Base-by-base conservation (phyloP, 2,888 invertebrate species). In the Sphaeridia pumilis region DNA sequence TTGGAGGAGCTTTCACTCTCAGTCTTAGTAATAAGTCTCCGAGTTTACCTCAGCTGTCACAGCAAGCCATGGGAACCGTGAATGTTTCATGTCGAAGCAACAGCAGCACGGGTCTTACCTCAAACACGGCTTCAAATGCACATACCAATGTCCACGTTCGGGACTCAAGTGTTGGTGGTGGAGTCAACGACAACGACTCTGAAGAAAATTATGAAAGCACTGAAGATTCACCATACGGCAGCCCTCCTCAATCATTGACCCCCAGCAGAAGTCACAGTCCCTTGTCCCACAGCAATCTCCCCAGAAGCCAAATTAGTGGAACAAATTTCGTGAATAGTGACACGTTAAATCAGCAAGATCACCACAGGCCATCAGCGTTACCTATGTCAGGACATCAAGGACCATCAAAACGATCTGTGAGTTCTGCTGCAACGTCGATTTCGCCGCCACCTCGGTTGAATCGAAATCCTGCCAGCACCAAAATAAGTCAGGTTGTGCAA, bases 211-310 rank as follows among this genome's bases (percentile, higher is more conserved):
- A 58, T 57, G 77, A 83, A 68, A 81, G 80, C 67, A 79, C 79
- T 62, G 77, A 79, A 65, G 81, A 83, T 48, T 86, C 87, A 42
- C 66, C 66, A 7, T 65, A 63, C 46, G 64, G 60, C 46, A 65
- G 65, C 31, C 86, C 87, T 43, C 81, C 82, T 56, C 84, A 83
- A 59, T 69, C 68, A 20, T 59, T 67, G 43, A 67, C 68, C 26
- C 68, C 69, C 68, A 86, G 85, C 66, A 78, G 84, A 66, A 76
- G 82, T 49, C 76, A 77, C 31, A 83, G 83, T 49, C 84, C 84
- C 7, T 38, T 17, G 7, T n/a, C n/a, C n/a, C n/a, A n/a, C n/a
- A n/a, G n/a, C n/a, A n/a, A n/a, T n/a, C n/a, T n/a, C n/a, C 36
- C 38, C 14, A 25, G 26, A 22, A 46, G 41, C 20, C n/a, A n/a